A percentile compares a stretch with the other conserved stretches of the same genome.
Evolutionary conservation across 2,888 invertebrate species (phyloP).

Genomic region (Ectemnius cavifrons): DNA sequence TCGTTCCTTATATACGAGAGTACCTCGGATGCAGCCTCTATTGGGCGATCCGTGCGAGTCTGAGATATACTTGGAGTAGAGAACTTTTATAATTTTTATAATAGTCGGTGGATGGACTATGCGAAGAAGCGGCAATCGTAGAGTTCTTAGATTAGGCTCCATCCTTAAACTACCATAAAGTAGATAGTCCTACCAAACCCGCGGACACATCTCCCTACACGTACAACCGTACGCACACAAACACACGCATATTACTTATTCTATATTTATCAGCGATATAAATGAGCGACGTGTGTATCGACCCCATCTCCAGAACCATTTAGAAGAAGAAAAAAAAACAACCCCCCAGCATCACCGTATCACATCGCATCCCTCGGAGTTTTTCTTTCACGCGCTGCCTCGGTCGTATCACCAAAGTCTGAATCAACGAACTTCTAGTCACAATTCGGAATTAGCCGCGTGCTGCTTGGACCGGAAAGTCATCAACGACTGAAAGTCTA

Average conservation of each 20-base stretch:
- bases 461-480: too few species aligned
- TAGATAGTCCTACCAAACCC: too few species aligned
- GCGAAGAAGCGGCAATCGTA: constrained; percentile 22
- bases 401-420: not conserved
- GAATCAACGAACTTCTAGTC: not conserved
- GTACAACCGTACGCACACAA: constrained; percentile 15
- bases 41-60: constrained; percentile 14
- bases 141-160: too few species aligned
- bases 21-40: constrained; percentile 11
- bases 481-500: too few species aligned
- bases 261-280: constrained; percentile 48
- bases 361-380: constrained; percentile 25
- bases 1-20: constrained; percentile 33
- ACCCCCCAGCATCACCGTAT: constrained; percentile 16
- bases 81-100: constrained; percentile 48
- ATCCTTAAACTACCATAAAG: too few species aligned
- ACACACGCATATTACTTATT: constrained; percentile 23
- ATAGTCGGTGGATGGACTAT: constrained; percentile 33
- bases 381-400: constrained; percentile 1
- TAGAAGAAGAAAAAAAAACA: constrained; percentile 13
- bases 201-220: too few species aligned
- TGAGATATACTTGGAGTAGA: constrained; percentile 24
- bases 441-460: not conserved
- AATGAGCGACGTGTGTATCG: constrained; percentile 40
- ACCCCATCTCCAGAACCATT: constrained; percentile 36